These are phyloP conservation scores for Lithodes maja DNA, from an alignment of 2,888 invertebrate genomes.

Conservation along the genomic window DNA sequence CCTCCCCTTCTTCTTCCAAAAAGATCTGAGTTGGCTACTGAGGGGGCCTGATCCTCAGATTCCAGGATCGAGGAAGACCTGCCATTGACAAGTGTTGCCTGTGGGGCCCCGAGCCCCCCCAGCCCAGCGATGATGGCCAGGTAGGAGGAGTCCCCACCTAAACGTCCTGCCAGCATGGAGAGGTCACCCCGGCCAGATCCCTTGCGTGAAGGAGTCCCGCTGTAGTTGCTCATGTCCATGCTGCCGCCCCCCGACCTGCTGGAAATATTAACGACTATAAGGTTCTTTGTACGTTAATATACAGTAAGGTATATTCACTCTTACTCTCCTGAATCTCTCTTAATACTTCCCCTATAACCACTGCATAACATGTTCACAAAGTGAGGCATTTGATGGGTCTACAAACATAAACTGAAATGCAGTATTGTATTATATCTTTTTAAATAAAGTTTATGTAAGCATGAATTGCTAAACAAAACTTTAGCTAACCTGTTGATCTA, in stretches of 20 bases:
- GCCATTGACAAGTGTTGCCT: constrained; percentile 80
- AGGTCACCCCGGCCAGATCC: constrained; percentile 33
- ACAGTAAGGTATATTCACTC: too few species aligned
- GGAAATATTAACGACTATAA: neutral
- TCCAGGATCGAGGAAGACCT: constrained; percentile 78
- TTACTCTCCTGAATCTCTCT: neutral
- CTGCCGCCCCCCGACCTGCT: constrained; percentile 55
- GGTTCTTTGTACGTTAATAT: too few species aligned
- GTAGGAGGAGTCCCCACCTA: constrained; percentile 82
- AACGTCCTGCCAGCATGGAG: neutral
- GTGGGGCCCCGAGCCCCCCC: constrained; percentile 82
- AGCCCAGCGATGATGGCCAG: constrained; percentile 84
- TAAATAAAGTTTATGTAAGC: too few species aligned
- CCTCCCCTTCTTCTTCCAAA: constrained; percentile 62
- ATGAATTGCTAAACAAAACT: too few species aligned
- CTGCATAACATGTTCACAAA: too few species aligned
- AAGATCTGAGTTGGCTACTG: constrained; percentile 74
- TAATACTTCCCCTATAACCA: neutral
- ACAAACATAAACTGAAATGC: too few species aligned
- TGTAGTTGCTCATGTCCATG: constrained; percentile 49
- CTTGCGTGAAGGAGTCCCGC: constrained; percentile 56
- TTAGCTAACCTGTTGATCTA: too few species aligned
- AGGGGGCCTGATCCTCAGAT: constrained; percentile 79
- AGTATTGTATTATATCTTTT: too few species aligned
- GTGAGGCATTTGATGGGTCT: too few species aligned